phyloP scores from a whole-genome alignment of 2,113 vertebrate genomes.

The Percina caprodes region DNA sequence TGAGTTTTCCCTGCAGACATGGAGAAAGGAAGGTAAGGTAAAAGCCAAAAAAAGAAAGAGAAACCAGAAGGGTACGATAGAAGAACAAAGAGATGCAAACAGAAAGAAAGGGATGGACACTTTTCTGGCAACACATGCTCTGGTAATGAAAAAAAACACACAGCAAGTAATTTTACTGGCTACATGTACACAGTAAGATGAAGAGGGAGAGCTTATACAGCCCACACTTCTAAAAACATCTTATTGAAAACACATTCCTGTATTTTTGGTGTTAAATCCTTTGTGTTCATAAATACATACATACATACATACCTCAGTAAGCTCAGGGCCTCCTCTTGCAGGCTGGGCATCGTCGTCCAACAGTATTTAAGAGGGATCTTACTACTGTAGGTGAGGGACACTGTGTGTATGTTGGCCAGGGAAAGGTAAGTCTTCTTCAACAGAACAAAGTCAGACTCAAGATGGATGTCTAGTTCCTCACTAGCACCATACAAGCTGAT shows the following conservation, averaged over 20 bases:
- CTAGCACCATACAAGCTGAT: conserved; percentile 85
- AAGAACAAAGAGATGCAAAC: conserved; percentile 24
- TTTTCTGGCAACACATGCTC: conserved; percentile 30
- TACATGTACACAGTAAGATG: background rate
- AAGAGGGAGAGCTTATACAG: background rate
- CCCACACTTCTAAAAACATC: background rate
- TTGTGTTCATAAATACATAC: background rate
- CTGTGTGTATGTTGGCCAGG: conserved; percentile 72
- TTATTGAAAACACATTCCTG: background rate
- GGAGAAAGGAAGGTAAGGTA: background rate
- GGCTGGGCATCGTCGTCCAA: conserved; percentile 85
- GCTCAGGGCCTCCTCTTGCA: conserved; percentile 83
- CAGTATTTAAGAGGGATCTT: conserved; percentile 85
- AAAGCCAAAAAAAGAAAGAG: background rate
- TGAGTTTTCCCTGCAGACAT: conserved; percentile 73
- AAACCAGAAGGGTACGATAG: background rate
- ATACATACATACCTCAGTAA: conserved; percentile 78
- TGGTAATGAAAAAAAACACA: conserved; percentile 16
- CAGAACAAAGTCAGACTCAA: conserved; percentile 81
- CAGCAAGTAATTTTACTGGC: conserved; percentile 5
- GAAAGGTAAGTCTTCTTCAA: conserved; percentile 86
- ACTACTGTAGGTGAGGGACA: conserved; percentile 86
- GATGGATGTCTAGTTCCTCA: conserved; percentile 83
- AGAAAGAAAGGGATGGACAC: conserved; percentile 12
- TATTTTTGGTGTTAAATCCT: background rate